Evolutionary conservation across 1,140 invertebrate genomes (phyloP).

Genomic region (Dinothrombium tinctorium): DNA sequence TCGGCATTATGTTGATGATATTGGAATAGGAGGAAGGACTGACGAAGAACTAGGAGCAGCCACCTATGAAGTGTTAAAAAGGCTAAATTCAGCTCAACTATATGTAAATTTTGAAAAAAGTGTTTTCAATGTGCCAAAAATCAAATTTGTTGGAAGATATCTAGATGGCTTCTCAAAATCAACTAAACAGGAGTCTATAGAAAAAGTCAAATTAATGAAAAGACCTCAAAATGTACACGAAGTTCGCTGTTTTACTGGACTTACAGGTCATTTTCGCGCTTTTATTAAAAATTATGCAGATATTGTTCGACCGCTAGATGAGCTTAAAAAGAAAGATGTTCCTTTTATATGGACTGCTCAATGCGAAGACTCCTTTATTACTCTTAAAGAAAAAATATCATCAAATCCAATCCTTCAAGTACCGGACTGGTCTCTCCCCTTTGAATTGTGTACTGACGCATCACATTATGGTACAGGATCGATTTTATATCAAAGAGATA

Average conservation of each 20-base stretch:
- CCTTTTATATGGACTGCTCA: slow-evolving; percentile 3
- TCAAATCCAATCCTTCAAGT: slow-evolving; percentile 4
- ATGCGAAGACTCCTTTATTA: background rate
- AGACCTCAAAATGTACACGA: background rate
- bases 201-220: too few species aligned
- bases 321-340: slow-evolving; percentile 2
- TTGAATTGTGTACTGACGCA: slow-evolving; percentile 12
- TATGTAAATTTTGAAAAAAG: background rate
- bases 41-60: background rate
- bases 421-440: slow-evolving; percentile 8
- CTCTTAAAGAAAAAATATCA: background rate
- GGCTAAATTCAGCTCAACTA: background rate
- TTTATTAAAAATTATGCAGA: slow-evolving; percentile 17
- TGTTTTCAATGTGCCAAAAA: background rate
- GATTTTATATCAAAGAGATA: slow-evolving; percentile 8
- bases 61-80: background rate
- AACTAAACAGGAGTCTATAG: background rate
- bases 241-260: background rate
- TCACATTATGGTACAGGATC: slow-evolving; percentile 10
- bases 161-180: background rate
- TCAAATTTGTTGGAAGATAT: background rate
- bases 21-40: background rate
- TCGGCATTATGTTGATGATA: background rate
- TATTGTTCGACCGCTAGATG: slow-evolving; percentile 12
- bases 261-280: slow-evolving; percentile 8